Percentiles rank a stretch among this genome's conserved stretches.
phyloP scores from a whole-genome alignment of 2,113 vertebrate genomes.

The Catharus bicknelli region DNA sequence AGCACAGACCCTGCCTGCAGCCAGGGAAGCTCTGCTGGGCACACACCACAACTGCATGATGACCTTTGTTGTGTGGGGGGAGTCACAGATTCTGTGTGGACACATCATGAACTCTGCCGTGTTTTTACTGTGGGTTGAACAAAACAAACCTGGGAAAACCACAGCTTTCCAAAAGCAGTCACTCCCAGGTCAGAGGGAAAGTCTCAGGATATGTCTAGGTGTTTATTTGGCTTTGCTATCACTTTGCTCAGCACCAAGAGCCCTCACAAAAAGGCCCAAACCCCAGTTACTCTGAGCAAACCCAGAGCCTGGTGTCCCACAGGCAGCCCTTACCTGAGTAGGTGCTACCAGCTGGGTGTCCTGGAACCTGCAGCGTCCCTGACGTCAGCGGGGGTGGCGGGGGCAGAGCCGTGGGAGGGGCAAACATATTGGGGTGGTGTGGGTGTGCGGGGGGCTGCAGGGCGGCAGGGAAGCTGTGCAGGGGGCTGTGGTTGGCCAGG shows the following conservation, averaged over 20 bases:
- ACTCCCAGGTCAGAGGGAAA: neutral
- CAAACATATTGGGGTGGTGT: constrained; percentile 99
- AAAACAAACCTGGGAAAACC: neutral
- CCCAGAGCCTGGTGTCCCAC: fast-evolving
- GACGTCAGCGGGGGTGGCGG: constrained; percentile 96
- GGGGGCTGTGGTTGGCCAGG: constrained; percentile 83
- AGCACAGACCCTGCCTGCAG: neutral
- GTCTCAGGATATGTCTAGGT: fast-evolving
- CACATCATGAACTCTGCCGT: neutral
- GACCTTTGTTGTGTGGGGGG: neutral
- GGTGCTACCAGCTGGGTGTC: constrained; percentile 91
- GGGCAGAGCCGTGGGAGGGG: constrained; percentile 94
- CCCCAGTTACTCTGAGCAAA: neutral
- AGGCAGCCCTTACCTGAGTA: constrained; percentile 86
- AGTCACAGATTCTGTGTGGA: neutral
- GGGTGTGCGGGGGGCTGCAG: constrained; percentile 88
- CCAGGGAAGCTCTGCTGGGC: neutral
- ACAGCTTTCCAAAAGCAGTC: neutral
- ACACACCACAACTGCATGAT: neutral
- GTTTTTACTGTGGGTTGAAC: neutral
- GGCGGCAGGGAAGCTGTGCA: constrained; percentile 89
- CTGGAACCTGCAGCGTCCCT: constrained; percentile 90
- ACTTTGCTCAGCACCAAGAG: fast-evolving
- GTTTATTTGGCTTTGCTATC: neutral
- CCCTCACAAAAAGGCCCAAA: neutral